These are phyloP conservation scores for Bembecia ichneumoniformis DNA, from an alignment of 2,888 invertebrate genomes.

Conservation along the genomic window DNA sequence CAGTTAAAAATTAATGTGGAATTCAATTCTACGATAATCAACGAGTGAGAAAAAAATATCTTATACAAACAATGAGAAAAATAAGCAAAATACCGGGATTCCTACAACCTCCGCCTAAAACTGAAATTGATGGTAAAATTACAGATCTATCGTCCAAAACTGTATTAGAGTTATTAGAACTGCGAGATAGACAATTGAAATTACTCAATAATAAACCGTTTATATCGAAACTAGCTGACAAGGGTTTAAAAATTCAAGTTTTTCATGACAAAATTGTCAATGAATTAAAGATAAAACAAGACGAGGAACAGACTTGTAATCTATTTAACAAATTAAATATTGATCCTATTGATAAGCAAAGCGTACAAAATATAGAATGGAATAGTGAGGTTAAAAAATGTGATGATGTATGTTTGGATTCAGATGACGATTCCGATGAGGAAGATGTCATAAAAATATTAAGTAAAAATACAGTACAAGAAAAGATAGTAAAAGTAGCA, in stretches of 20 bases:
- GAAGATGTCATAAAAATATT: slow-evolving; percentile 73
- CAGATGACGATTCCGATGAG: slow-evolving; percentile 74
- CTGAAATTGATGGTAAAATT: slow-evolving; percentile 69
- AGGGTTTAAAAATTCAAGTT: slow-evolving; percentile 68
- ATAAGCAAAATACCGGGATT: slow-evolving; percentile 60
- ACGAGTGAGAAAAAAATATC: too few relatives aligned
- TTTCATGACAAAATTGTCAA: slow-evolving; percentile 57
- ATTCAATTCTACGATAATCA: too few relatives aligned
- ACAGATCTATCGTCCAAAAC: slow-evolving; percentile 58
- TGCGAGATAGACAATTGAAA: slow-evolving; percentile 70
- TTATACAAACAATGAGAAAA: slow-evolving; percentile 19
- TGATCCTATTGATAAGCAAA: slow-evolving; percentile 45
- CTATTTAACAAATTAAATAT: slow-evolving; percentile 66
- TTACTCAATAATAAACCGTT: slow-evolving; percentile 67
- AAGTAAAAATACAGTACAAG: slow-evolving; percentile 63
- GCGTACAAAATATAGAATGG: slow-evolving; percentile 74
- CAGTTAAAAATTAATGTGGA: too few relatives aligned
- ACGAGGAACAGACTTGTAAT: slow-evolving; percentile 62
- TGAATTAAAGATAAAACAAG: slow-evolving; percentile 61
- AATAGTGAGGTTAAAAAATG: slow-evolving; percentile 51
- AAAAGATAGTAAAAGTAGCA: slow-evolving; percentile 60
- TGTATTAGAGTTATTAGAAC: slow-evolving; percentile 60
- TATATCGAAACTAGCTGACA: slow-evolving; percentile 69
- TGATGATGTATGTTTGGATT: slow-evolving; percentile 47
- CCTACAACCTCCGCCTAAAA: slow-evolving; percentile 50